phyloP scores from a whole-genome alignment of 92 coral and sea anemone species.

The Bergia puertoricense region DNA sequence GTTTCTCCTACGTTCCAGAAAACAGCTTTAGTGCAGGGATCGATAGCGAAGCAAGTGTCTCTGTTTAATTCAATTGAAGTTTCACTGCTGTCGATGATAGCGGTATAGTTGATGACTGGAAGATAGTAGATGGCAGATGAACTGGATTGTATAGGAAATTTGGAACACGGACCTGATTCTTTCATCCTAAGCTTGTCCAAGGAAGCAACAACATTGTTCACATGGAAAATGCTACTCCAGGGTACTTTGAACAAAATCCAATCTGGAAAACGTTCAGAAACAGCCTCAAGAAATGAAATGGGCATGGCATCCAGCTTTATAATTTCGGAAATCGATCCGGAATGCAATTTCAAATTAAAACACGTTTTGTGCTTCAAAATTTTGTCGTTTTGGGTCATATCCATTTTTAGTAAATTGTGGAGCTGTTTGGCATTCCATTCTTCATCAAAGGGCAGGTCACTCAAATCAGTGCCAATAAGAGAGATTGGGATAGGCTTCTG shows the following conservation, averaged over 20 bases:
- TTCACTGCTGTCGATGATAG: slow-evolving; percentile 15
- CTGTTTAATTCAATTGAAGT: slow-evolving; percentile 6
- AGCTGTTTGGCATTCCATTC: not conserved
- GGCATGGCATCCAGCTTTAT: slow-evolving; percentile 23
- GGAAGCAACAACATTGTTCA: slow-evolving; percentile 33
- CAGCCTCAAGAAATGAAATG: slow-evolving; percentile 40
- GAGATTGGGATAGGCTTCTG: slow-evolving; percentile 47
- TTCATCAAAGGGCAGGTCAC: not conserved
- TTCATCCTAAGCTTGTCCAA: not conserved
- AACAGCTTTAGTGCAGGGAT: slow-evolving; percentile 32
- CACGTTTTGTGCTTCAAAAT: not conserved
- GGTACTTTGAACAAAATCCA: slow-evolving; percentile 31
- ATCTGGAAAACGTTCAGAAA: slow-evolving; percentile 35
- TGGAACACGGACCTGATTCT: slow-evolving; percentile 33
- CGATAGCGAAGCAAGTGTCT: slow-evolving; percentile 39
- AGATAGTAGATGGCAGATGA: slow-evolving; percentile 14
- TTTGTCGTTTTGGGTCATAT: not conserved
- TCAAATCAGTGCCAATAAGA: slow-evolving; percentile 42
- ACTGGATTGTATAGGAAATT: not conserved
- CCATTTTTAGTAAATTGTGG: not conserved
- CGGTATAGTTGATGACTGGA: slow-evolving; percentile 30
- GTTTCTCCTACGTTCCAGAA: slow-evolving; percentile 24
- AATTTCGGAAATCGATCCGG: slow-evolving; percentile 15
- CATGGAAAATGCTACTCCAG: slow-evolving; percentile 29
- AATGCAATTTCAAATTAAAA: not conserved